Base-by-base conservation (phyloP, 2,888 invertebrate genomes). In the Charanyca ferruginea region DNA sequence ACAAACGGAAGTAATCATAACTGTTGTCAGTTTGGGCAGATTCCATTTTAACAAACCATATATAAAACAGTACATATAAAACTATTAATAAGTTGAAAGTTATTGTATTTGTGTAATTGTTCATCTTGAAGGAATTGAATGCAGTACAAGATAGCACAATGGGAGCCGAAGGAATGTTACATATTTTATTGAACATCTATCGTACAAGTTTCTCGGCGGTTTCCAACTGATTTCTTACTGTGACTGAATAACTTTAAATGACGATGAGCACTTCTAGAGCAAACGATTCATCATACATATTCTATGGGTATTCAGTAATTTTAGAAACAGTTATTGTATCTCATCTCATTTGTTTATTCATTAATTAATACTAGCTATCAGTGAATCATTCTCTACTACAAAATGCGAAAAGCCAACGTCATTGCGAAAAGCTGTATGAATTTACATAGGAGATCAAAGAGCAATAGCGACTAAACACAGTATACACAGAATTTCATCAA, bases 191-290 rank as follows among this genome's bases (percentile, higher is more conserved):
- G 66, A 70, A 61, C 67, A 74, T 72, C 54, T 73, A 77, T 52
- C 64, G 68, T 51, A 63, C 38, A 61, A 80, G 72, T 75, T 73
- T 78, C 71, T 75, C 72, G 63, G 5, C 59, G 73, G 66, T 77
- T 66, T 80, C 70, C 45, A 77, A 80, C 59, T 51, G 66, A 69
- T 75, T 77, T 79, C 55, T 80, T 69, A 57, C 53, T 72, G 65
- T 55, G 58, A 60, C 47, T 77, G 80, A 74, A 79, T 79, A 79
- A 79, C 62, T 80, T 81, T 82, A 69, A 80, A 80, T 73, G 62
- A 63, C 55, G 75, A 71, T 72, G 61, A 68, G 65, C 55, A 47
- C 25, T 66, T 61, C 60, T 63, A 57, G 62, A 72, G 65, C 45
- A 63, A 75, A 25, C 45, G 23, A 32, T 62, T 49, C 38, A 49